Evolutionary conservation across 2,888 invertebrate species (phyloP).

Genomic region (Cecidostiba fungosa): DNA sequence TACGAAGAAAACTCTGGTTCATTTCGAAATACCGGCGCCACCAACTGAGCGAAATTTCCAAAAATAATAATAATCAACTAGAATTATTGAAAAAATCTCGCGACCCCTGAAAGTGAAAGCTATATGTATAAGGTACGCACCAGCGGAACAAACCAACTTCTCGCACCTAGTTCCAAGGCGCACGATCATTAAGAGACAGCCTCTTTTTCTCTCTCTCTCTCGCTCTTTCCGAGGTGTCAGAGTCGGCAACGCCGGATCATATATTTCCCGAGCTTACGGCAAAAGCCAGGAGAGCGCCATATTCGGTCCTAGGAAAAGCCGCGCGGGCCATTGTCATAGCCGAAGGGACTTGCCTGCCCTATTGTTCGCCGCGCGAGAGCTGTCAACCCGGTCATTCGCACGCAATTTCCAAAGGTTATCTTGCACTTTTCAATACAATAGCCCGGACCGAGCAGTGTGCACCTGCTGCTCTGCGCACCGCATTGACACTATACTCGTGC

Average conservation of each 20-base stretch:
- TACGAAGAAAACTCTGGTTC: not conserved
- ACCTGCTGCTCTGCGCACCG: conserved; percentile 64
- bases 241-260: conserved; percentile 46
- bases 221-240: conserved; percentile 38
- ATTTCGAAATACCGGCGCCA: too few relatives aligned
- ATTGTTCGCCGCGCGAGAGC: conserved; percentile 67
- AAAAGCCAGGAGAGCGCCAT: conserved; percentile 33
- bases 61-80: too few relatives aligned
- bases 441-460: conserved; percentile 46
- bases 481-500: conserved; percentile 65
- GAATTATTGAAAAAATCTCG: too few relatives aligned
- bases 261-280: conserved; percentile 28
- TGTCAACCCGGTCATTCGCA: conserved; percentile 73
- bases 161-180: not conserved
- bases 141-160: not conserved
- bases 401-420: conserved; percentile 71
- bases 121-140: not conserved
- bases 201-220: too few relatives aligned
- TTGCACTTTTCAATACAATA: conserved; percentile 70
- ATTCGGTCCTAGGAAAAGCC: conserved; percentile 46
- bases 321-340: conserved; percentile 44
- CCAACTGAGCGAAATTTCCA: too few relatives aligned
- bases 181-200: conserved; percentile 47
- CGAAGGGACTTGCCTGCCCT: conserved; percentile 63
- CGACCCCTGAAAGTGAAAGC: too few relatives aligned